Evolutionary conservation across 2,113 vertebrate genomes (phyloP).

Genomic region (Cavia aperea): DNA sequence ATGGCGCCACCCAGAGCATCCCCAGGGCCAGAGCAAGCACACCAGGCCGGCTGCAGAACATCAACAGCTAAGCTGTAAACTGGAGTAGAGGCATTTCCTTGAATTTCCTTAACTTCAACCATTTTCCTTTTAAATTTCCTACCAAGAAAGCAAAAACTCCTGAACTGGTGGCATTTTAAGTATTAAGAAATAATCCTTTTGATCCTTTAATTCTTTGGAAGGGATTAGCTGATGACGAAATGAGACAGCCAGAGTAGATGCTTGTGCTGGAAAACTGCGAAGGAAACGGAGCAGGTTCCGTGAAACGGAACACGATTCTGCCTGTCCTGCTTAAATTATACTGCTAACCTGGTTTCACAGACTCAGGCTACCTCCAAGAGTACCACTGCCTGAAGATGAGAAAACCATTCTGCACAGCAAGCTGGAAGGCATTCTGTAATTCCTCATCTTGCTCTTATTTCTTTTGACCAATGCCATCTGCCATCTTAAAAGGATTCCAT

Average conservation of each 20-base stretch:
- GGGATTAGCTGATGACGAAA: not conserved
- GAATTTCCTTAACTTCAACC: constrained; percentile 12
- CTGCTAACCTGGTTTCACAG: not conserved
- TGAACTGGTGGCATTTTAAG: not conserved
- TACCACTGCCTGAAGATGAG: not conserved
- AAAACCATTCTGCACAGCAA: not conserved
- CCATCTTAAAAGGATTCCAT: not conserved
- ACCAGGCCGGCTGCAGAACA: not conserved
- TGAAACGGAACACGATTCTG: not conserved
- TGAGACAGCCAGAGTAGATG: not conserved
- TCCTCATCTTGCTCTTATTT: not conserved
- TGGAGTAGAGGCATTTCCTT: accelerated
- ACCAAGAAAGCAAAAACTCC: constrained; percentile 13
- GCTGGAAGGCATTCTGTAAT: not conserved
- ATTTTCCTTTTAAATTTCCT: not conserved
- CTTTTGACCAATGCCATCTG: not conserved
- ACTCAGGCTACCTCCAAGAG: not conserved
- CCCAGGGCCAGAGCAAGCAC: not conserved
- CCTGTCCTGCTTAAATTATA: not conserved
- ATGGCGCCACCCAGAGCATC: not conserved
- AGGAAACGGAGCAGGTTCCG: not conserved
- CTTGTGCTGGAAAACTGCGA: not conserved
- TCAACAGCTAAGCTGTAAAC: not conserved
- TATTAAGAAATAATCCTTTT: not conserved
- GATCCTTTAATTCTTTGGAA: constrained; percentile 2